Base-by-base conservation (phyloP, 2,888 invertebrate species). In the Amblyjoppa fuscipennis region DNA sequence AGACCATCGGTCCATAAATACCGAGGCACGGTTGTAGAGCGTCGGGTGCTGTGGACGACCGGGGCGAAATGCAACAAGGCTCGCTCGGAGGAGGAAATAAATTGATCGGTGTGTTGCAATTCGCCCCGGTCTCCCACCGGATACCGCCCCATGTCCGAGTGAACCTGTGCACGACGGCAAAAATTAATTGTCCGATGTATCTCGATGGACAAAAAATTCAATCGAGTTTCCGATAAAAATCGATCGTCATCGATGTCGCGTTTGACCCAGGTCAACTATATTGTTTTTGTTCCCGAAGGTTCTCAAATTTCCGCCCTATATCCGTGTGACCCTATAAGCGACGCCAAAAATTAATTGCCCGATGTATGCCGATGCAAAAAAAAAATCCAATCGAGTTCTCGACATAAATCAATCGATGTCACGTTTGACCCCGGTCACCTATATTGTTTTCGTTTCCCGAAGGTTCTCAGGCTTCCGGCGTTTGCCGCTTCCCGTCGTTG, bases 1-100 rank as follows among this genome's bases (percentile, higher is more conserved):
- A 76, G 25, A 11, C 25, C 68, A 38, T 76, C 66, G 34, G 34
- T 51, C 51, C 76, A 66, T 66, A 66, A 66, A 66, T 76, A 66
- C 53, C 20, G 49, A 64, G 61, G 11, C 49, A 34, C 34, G 76
- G 25, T 13, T 66, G 25, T 51, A n/a, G n/a, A 5, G 2, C n/a
- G 20, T 56, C 9, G 53, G 2, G 16, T 64, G 13, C 64, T n/a
- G 61, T 16, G 31, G 20, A 2, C 5, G 31, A 64, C n/a, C 64
- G 64, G 64, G 64, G 64, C 31, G 16, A 34, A 34, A 5, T 16
- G 64, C 6, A 64, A 64, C 64, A n/a, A 28, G 13, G 1, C 34
- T 64, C 16, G 6, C 3, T 64, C 31, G 34, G 13, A 7, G 16
- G 6, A 6, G 16, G n/a, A 56, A 20, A 56, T 9, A 56, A 49